Evolutionary conservation across 1,140 invertebrate genomes (phyloP), one percentile per base, ranked within the genome.

Genomic region (Bactericera cockerelli): DNA sequence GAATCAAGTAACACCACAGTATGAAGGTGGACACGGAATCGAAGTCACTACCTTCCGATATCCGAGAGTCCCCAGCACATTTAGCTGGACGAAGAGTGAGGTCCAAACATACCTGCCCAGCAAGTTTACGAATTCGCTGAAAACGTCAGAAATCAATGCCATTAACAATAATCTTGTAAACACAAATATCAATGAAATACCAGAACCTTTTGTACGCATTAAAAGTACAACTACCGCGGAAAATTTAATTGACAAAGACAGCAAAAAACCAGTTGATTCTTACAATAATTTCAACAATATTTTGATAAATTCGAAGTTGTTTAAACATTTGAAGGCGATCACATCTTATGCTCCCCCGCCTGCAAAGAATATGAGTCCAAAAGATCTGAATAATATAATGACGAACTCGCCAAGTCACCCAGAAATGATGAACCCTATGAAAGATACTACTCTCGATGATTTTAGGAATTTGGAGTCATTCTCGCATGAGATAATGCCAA

Each of bases 281-380:
- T 49, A 10, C 42, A 19, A 49, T 49, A 16, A 49, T 49, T 49
- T 49, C n/a, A 49, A 49, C 19, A 16, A 49, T 49, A 49, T 49
- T n/a, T n/a, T 49, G 42, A 49, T 49, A 4, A 49, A 49, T 49
- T 49, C 42, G 19, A 49, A 49, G 22, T n/a, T 49, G 3, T 49
- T 49, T n/a, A 49, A 49, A 19, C 42, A 49, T 22, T 49, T 49
- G 4, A 49, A 49, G 3, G 42, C 42, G 6, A 49, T 49, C 22
- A 16, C n/a, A n/a, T 19, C n/a, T n/a, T 49, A 49, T 49, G 6
- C 42, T 19, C 42, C 42, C 19, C 42, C 42, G n/a, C 19, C 42
- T 8, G n/a, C 4, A 49, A 49, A 19, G 3, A 22, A 49, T 49
- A 16, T 49, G n/a, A 10, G 8, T 4, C 42, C 42, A n/a, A 49